These are phyloP conservation scores for Heteromurus nitidus DNA, from an alignment of 2,888 invertebrate species.

Conservation along the genomic window DNA sequence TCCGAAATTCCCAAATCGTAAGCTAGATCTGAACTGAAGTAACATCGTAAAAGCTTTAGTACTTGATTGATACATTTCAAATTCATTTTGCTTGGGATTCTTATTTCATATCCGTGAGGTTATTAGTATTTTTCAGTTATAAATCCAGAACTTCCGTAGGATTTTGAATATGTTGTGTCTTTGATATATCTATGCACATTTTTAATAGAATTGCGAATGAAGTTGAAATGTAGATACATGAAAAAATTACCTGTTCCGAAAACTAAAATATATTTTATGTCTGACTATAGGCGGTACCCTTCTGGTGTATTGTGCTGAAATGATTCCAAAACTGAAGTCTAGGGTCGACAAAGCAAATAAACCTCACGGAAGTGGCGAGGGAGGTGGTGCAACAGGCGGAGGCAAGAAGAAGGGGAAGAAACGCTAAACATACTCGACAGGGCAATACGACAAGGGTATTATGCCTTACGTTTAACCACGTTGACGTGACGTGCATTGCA, in stretches of 20 bases:
- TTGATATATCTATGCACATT: too few species aligned
- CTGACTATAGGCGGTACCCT: constrained; percentile 81
- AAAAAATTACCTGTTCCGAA: not conserved
- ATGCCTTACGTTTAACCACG: too few species aligned
- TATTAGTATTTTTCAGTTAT: too few species aligned
- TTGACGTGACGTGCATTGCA: too few species aligned
- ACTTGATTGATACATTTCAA: too few species aligned
- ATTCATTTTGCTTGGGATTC: too few species aligned
- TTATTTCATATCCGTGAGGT: too few species aligned
- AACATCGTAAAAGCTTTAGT: too few species aligned
- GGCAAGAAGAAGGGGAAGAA: constrained; percentile 77
- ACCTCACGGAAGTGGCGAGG: constrained; percentile 69
- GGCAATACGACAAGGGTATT: too few species aligned
- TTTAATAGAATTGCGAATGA: too few species aligned
- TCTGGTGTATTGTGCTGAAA: constrained; percentile 85
- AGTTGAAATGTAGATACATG: not conserved
- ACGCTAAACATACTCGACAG: constrained; percentile 73
- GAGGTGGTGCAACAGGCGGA: constrained; percentile 74
- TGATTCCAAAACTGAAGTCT: constrained; percentile 93
- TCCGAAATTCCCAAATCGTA: constrained; percentile 82
- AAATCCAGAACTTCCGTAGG: too few species aligned
- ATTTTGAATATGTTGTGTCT: not conserved
- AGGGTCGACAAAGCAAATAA: constrained; percentile 80
- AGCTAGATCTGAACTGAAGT: too few species aligned
- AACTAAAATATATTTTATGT: not conserved